These are phyloP conservation scores for Marisa cornuarietis DNA, from an alignment of 1,140 invertebrate genomes.

Conservation along the genomic window DNA sequence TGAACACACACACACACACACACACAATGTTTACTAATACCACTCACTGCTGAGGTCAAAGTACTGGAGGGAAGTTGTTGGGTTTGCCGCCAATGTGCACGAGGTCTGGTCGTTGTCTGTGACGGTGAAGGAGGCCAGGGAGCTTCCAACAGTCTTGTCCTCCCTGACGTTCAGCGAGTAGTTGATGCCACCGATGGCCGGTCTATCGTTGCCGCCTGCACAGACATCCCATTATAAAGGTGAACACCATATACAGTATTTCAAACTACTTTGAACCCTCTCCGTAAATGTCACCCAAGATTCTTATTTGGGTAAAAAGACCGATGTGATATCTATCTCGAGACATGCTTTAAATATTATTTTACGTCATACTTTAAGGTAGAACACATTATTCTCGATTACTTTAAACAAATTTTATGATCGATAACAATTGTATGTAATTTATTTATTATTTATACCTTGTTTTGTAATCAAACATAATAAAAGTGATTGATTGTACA, in stretches of 20 bases:
- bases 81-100: constrained; percentile 22
- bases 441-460: too few relatives aligned
- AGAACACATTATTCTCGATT: too few relatives aligned
- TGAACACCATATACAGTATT: not conserved
- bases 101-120: constrained; percentile 24
- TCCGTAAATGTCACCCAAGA: too few relatives aligned
- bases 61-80: constrained; percentile 14
- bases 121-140: constrained; percentile 23
- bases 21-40: not conserved
- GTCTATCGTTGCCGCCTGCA: constrained; percentile 33
- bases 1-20: not conserved
- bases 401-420: too few relatives aligned
- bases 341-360: too few relatives aligned
- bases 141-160: constrained; percentile 19
- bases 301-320: too few relatives aligned
- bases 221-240: not conserved
- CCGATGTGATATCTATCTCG: too few relatives aligned
- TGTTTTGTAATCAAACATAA: too few relatives aligned
- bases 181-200: constrained; percentile 18
- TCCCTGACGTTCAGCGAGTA: constrained; percentile 19
- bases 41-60: constrained; percentile 32
- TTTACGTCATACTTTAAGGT: too few relatives aligned
- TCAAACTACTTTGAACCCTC: too few relatives aligned
- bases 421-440: too few relatives aligned
- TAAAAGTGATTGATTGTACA: too few relatives aligned